phyloP scores from a whole-genome alignment of 2,888 invertebrate species.

The Pseudococcus jackbeardsleyi region DNA sequence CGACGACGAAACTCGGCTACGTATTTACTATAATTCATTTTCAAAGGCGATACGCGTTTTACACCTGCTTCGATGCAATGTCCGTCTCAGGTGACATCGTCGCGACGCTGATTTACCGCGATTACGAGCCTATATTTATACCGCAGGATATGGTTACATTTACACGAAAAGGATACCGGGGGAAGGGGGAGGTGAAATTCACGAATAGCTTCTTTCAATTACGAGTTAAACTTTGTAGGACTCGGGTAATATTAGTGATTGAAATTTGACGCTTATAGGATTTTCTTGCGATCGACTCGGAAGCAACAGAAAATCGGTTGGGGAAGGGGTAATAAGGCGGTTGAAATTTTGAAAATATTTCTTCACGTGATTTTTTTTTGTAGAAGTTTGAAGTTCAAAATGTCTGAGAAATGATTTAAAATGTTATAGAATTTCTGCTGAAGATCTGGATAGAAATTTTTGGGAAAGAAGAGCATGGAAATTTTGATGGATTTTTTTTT shows the following conservation, averaged over 20 bases:
- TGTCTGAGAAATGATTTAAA: not conserved
- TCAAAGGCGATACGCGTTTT: not conserved
- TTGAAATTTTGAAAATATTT: too few relatives aligned
- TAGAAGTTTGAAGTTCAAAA: not conserved
- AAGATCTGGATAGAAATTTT: too few relatives aligned
- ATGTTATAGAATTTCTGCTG: not conserved
- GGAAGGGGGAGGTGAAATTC: not conserved
- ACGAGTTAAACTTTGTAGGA: not conserved
- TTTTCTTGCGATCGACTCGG: not conserved
- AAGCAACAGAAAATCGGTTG: not conserved
- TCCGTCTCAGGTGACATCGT: not conserved
- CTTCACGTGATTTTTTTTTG: too few relatives aligned
- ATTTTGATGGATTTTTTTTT: too few relatives aligned
- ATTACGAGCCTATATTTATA: not conserved
- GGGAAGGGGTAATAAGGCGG: not conserved
- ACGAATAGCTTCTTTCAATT: not conserved
- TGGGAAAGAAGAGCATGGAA: too few relatives aligned
- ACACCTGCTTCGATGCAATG: not conserved
- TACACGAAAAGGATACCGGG: not conserved
- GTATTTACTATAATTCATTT: not conserved
- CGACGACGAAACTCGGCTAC: not conserved
- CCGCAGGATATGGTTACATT: not conserved
- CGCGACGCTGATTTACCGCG: not conserved
- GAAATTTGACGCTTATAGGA: slow-evolving; percentile 1
- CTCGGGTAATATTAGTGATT: not conserved